Evolutionary conservation across 2,113 vertebrate species (phyloP).

Genomic region (Rhipidura dahli): DNA sequence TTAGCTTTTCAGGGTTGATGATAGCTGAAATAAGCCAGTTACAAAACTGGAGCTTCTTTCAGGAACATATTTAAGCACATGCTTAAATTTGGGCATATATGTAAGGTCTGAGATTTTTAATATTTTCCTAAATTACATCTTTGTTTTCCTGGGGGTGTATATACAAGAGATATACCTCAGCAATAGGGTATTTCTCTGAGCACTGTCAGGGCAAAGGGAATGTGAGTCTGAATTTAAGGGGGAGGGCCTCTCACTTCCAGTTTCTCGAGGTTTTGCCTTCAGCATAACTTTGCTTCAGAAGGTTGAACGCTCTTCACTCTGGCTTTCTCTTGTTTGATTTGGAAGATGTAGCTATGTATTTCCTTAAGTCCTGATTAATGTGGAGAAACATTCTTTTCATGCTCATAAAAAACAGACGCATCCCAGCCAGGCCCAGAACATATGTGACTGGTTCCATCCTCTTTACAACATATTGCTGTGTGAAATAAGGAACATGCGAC

Average conservation of each 20-base stretch:
- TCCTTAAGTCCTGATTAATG: conserved; percentile 54
- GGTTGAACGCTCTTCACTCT: neutral
- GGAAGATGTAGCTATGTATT: conserved; percentile 51
- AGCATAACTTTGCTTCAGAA: neutral
- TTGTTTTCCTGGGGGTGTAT: neutral
- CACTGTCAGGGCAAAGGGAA: neutral
- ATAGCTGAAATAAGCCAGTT: neutral
- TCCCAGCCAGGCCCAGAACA: conserved; percentile 58
- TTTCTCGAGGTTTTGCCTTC: neutral
- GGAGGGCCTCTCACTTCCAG: neutral
- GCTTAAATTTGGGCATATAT: neutral
- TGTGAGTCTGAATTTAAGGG: neutral
- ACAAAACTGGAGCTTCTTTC: neutral
- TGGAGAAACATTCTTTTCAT: conserved; percentile 59
- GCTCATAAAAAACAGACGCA: conserved; percentile 41
- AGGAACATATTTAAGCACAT: neutral
- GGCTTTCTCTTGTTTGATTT: conserved; percentile 41
- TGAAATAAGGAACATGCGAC: conserved; percentile 60
- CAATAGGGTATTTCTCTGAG: neutral
- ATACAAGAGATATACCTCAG: neutral
- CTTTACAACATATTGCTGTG: conserved; percentile 48
- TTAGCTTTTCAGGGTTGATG: neutral
- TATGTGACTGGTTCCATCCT: conserved; percentile 58
- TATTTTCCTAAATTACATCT: neutral
- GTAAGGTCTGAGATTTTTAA: neutral